Evolutionary conservation across 2,113 vertebrate species (phyloP), one percentile per base, ranked within the genome.

Genomic region (Sinocyclocheilus anophthalmus): DNA sequence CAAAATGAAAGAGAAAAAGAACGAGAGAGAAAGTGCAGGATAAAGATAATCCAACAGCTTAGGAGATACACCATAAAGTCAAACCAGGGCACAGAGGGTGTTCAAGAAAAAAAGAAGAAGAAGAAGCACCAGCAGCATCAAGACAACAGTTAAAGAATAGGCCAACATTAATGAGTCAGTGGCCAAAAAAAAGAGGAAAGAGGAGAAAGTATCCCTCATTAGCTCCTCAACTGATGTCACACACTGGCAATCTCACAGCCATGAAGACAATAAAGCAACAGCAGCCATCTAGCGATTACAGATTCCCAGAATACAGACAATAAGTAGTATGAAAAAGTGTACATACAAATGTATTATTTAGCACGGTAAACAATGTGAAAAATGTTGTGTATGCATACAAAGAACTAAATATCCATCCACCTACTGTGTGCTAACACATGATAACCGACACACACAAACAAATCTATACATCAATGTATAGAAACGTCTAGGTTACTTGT

Each of bases 41-140:
- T 78, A 79, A 70, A 88, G 87, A 84, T 90, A 88, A 90, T 90
- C 88, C 87, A 77, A 33, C 67, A 79, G 85, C 70, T 90, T 89
- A 88, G 48, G 81, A 88, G 77, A 86, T 87, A 78, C 87, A 88
- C 73, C 76, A 57, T 81, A 42, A 86, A 91, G 84, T 89, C 88
- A 90, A 85, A 84, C 73, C 86, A 75, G 82, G 84, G 72, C 84
- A 86, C 48, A 82, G 50, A 82, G 83, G 45, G 77, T 85, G 79
- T 81, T 70, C 69, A 30, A 72, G 37, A 70, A 50, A 73, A 73
- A 33, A 72, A 33, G 7, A 70, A 70, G 13, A 72, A 72, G 57
- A 61, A n/a, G 22, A n/a, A 61, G 22, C 22, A 14, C 20, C 22
- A 59, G 57, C 0, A 75, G 33, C 26, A 39, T 65, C 75, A 50